Evolutionary conservation across 2,113 vertebrate species (phyloP).

Genomic region (Thymallus thymallus): DNA sequence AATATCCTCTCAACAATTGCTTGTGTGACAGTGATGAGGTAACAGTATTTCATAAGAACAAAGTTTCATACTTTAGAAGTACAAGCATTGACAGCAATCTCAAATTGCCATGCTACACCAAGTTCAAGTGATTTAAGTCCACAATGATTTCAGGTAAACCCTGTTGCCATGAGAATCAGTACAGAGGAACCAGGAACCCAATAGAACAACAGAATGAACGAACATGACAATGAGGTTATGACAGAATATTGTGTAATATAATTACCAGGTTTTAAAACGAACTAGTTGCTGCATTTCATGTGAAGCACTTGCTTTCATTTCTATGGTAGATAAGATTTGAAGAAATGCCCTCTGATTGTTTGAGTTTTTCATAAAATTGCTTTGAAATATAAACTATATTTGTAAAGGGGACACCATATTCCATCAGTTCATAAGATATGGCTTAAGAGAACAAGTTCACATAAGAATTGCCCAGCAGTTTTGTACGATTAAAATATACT

Average conservation of each 20-base stretch:
- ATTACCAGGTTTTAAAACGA: not conserved
- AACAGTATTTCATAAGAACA: not conserved
- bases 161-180: not conserved
- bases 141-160: not conserved
- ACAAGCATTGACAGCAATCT: not conserved
- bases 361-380: not conserved
- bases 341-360: not conserved
- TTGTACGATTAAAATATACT: not conserved
- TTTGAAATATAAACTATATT: not conserved
- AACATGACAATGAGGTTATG: not conserved
- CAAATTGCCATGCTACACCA: not conserved
- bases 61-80: not conserved
- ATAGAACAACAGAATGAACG: not conserved
- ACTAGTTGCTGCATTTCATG: not conserved
- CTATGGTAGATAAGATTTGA: not conserved
- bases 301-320: not conserved
- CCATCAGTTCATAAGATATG: not conserved
- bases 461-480: constrained; percentile 24
- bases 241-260: not conserved
- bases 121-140: not conserved
- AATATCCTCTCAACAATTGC: not conserved
- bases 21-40: not conserved
- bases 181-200: not conserved
- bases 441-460: constrained; percentile 8
- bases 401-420: not conserved